Evolutionary conservation across 2,888 invertebrate genomes (phyloP), one percentile per base, ranked within the genome.

Genomic region (Pyrochroa serraticornis): DNA sequence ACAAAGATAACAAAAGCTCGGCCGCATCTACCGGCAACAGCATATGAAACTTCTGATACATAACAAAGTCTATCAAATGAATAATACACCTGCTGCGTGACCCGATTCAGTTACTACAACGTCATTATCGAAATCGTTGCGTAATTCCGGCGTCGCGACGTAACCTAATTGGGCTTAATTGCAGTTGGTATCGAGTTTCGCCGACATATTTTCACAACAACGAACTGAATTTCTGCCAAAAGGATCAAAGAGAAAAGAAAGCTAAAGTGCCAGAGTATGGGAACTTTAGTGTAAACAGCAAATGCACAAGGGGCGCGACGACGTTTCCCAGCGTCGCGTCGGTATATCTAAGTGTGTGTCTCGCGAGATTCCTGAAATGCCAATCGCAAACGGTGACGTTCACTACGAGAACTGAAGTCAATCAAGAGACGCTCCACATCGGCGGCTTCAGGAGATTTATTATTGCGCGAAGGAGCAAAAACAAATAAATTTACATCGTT

Each of bases 281-380:
- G 13, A 51, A 47, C 44, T 58, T 58, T 44, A 48, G 53, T 58
- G 53, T 53, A 58, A 58, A 53, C 58, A 58, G 37, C 48, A 22
- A 58, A 58, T 52, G 38, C 52, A 37, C 35, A 9, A 39, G 52
- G 42, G 51, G 51, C 14, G 36, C 7, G 34, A 7, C 32, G 39
- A 46, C 50, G 43, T 56, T 50, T 34, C 36, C 13, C 44, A 31
- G 14, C 10, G 14, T 41, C 13, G 35, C 34, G 33, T 22, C 38
- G 47, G 37, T 48, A 49, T 37, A 43, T 34, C 41, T 32, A 37
- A 48, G 51, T 50, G 45, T 46, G 36, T 38, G 53, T 46, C 58
- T 53, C 51, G 31, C 37, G 58, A 58, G 53, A 54, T 59, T 59
- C 54, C 50, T 37, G 47, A 59, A 54, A 59, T 50, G 50, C 47